Evolutionary conservation across 2,888 invertebrate genomes (phyloP).

Genomic region (Trissolcus brochymenae): DNA sequence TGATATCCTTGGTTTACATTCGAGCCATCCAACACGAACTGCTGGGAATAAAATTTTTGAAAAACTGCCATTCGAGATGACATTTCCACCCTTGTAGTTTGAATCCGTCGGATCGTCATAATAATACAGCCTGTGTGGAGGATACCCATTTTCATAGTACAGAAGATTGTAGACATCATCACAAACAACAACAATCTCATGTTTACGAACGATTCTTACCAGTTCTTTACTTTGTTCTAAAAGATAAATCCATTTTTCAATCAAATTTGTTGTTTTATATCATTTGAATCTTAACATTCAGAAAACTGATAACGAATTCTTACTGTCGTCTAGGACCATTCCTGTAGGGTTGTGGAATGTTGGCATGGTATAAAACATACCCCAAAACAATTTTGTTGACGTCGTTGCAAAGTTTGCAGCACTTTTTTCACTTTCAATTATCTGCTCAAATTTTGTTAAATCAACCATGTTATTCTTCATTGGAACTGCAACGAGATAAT

Average conservation of each 20-base stretch:
- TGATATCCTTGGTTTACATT: constrained; percentile 77
- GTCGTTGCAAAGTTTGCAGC: constrained; percentile 62
- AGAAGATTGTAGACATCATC: constrained; percentile 83
- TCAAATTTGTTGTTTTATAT: background rate
- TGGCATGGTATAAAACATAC: constrained; percentile 79
- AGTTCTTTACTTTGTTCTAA: constrained; percentile 74
- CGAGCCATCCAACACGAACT: constrained; percentile 82
- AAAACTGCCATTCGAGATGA: constrained; percentile 82
- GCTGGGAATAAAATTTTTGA: constrained; percentile 82
- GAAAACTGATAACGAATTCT: constrained; percentile 18
- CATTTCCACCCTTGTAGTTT: constrained; percentile 77
- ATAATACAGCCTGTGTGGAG: constrained; percentile 78
- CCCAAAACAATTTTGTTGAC: constrained; percentile 78
- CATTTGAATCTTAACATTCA: background rate
- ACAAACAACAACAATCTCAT: constrained; percentile 77
- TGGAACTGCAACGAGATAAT: constrained; percentile 73
- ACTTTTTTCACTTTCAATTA: constrained; percentile 72
- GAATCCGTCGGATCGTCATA: constrained; percentile 77
- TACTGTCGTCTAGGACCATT: constrained; percentile 76
- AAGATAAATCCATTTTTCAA: background rate
- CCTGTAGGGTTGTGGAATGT: constrained; percentile 81
- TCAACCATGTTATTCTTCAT: constrained; percentile 79
- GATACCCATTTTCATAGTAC: constrained; percentile 74
- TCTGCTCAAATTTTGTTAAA: constrained; percentile 75
- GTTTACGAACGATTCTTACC: constrained; percentile 75